Evolutionary conservation across 2,888 invertebrate genomes (phyloP).

Genomic region (Tiliacea citrago): DNA sequence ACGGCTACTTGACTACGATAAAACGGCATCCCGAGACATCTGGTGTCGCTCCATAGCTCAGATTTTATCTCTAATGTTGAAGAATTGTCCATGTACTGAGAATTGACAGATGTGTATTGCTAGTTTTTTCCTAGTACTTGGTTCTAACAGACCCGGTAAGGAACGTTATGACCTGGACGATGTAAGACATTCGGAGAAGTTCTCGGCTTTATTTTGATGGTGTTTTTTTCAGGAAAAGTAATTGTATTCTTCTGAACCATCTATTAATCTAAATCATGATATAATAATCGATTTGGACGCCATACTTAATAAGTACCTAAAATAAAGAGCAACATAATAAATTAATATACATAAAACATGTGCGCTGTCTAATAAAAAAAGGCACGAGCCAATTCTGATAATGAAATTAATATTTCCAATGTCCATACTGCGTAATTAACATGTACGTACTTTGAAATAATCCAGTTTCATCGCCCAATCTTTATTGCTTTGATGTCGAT

Average conservation of each 20-base stretch:
- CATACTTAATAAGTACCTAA: background rate
- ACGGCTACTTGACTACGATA: slow-evolving; percentile 60
- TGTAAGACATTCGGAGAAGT: slow-evolving; percentile 40
- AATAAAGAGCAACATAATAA: slow-evolving; percentile 12
- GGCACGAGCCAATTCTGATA: slow-evolving; percentile 57
- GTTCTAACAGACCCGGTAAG: slow-evolving; percentile 17
- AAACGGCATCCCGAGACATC: slow-evolving; percentile 49
- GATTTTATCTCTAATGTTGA: slow-evolving; percentile 71
- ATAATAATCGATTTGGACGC: background rate
- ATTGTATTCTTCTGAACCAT: background rate
- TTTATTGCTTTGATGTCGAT: slow-evolving; percentile 63
- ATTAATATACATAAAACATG: slow-evolving; percentile 23
- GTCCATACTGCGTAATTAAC: slow-evolving; percentile 61
- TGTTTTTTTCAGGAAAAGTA: background rate
- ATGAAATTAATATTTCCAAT: slow-evolving; percentile 55
- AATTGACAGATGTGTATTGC: slow-evolving; percentile 72
- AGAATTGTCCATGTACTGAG: slow-evolving; percentile 70
- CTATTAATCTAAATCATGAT: background rate
- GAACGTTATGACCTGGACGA: slow-evolving; percentile 15
- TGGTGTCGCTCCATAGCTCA: slow-evolving; percentile 59
- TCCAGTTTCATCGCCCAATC: slow-evolving; percentile 66
- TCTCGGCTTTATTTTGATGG: background rate
- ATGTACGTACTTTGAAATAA: slow-evolving; percentile 65
- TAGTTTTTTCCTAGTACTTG: slow-evolving; percentile 55
- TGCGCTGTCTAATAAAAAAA: slow-evolving; percentile 26